Evolutionary conservation across 1,140 invertebrate genomes (phyloP).

Genomic region (Temnothorax longispinosus): DNA sequence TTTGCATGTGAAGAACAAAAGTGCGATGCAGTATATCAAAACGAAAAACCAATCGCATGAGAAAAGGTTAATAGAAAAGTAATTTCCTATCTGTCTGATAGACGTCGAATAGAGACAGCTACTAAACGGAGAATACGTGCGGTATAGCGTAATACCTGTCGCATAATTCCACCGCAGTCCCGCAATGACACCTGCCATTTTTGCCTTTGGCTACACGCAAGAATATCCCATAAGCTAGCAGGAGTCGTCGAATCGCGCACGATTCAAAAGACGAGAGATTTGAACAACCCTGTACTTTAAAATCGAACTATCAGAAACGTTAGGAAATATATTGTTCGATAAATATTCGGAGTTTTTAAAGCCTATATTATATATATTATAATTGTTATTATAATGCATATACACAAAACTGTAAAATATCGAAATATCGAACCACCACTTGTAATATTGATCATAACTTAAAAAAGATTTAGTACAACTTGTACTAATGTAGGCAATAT

Average conservation of each 20-base stretch:
- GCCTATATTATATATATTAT: not conserved
- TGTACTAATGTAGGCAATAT: not conserved
- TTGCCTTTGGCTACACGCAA: constrained; percentile 63
- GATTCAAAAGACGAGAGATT: not conserved
- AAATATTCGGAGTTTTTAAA: not conserved
- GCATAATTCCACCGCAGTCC: constrained; percentile 54
- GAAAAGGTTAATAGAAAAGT: constrained; percentile 38
- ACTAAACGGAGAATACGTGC: constrained; percentile 30
- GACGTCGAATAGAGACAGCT: not conserved
- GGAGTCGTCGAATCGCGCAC: constrained; percentile 18
- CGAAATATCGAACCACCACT: not conserved
- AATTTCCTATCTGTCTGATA: constrained; percentile 16
- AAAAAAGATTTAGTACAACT: not conserved
- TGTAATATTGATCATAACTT: not conserved
- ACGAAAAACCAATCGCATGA: not conserved
- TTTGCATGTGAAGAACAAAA: not conserved
- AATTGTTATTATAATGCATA: not conserved
- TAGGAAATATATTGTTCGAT: not conserved
- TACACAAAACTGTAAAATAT: not conserved
- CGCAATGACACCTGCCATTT: constrained; percentile 65
- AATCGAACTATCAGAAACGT: not conserved
- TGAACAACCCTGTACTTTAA: not conserved
- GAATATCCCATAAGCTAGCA: constrained; percentile 65
- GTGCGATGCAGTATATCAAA: not conserved
- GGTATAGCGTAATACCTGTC: constrained; percentile 37